Base-by-base conservation (phyloP, 2,888 invertebrate species). In the Balanococcus diminutus region DNA sequence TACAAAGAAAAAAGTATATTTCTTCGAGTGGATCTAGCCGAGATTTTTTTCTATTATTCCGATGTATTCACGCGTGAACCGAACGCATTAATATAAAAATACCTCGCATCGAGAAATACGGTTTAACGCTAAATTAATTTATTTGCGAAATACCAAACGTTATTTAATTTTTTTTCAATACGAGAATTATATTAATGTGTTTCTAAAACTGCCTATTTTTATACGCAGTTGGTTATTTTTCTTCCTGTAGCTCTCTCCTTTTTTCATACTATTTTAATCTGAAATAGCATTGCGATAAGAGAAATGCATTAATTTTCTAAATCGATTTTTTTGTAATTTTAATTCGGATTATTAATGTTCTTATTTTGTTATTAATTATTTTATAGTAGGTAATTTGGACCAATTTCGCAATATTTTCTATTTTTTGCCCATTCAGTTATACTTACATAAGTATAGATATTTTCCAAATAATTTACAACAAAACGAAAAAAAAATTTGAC, bases 81-180 rank as follows among this genome's bases (percentile, higher is more conserved):
- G 19, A 75, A 75, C 75, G 32, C 75, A 75, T 75, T 75, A 75
- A 75, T 75, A 75, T 75, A 75, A 75, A 61, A 75, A 75, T 75
- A 75, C 32, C 75, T 75, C 32, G 51, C n/a, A n/a, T 51, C 51
- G 75, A 75, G 75, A 75, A 75, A 75, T 75, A 75, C 75, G 75
- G 36, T 75, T 75, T 75, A 75, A 75, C 75, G 75, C 75, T 75
- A 75, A 75, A 75, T 75, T 75, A 75, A 75, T 75, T 32, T 75
- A 75, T 75, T 75, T 75, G 75, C 75, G 75, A 75, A 75, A 75
- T 75, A 75, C 32, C 32, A 75, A 75, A 75, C 75, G 32, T 75
- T 75, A 75, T 32, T 75, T 67, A 67, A 31, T 67, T 32, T 75
- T 16, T 32, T 67, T 6, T 32, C 75, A 75, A 75, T 32, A 36